These are phyloP conservation scores for Hapalemur alaotrensis DNA, from an alignment of 2,797 vertebrate genomes.

Conservation along the genomic window DNA sequence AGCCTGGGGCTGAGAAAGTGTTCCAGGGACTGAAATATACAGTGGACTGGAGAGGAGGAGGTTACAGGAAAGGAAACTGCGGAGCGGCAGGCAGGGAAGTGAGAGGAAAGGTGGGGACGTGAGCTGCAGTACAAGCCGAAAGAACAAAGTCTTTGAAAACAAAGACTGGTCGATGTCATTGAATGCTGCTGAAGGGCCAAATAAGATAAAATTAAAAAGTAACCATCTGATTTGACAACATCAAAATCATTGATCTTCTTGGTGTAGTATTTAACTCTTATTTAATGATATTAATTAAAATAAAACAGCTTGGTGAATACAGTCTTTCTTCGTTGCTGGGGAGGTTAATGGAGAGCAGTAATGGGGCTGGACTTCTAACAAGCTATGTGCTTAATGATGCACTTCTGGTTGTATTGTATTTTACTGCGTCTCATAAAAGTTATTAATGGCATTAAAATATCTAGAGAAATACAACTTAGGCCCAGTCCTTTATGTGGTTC, in stretches of 20 bases:
- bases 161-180: not conserved
- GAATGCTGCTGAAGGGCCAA: not conserved
- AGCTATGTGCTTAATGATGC: not conserved
- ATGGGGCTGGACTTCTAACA: not conserved
- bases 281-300: not conserved
- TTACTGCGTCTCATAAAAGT: slow-evolving; percentile 15
- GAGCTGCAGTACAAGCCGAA: fast-evolving
- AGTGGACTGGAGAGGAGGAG: not conserved
- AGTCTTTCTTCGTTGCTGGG: not conserved
- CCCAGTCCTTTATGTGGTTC: not conserved
- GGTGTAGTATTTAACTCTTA: not conserved
- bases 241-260: not conserved
- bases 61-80: not conserved
- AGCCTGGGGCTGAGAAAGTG: not conserved
- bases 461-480: not conserved
- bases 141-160: not conserved
- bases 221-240: not conserved
- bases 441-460: slow-evolving; percentile 36
- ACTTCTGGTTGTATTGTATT: not conserved
- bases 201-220: not conserved
- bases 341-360: not conserved
- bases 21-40: fast-evolving
- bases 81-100: not conserved
- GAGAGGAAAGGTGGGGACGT: no score
- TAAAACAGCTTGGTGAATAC: not conserved